A percentile compares a stretch with the other conserved stretches of the same genome.
These are phyloP conservation scores for Tachysurus vachellii DNA, from an alignment of 2,113 vertebrate genomes.

Conservation along the genomic window DNA sequence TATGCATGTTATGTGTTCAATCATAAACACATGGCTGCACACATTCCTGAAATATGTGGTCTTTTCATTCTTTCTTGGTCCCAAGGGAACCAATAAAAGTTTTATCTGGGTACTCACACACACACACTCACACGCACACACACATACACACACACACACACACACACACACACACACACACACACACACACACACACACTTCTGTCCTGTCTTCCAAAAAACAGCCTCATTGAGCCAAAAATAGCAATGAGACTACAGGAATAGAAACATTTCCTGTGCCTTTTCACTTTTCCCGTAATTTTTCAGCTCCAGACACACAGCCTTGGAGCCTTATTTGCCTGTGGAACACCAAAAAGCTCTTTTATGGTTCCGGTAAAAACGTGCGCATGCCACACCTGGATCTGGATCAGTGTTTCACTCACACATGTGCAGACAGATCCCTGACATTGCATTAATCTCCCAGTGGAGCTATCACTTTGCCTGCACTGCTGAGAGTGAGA, in stretches of 20 bases:
- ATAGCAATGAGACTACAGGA: constrained; percentile 41
- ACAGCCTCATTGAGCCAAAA: constrained; percentile 22
- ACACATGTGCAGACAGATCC: constrained; percentile 10
- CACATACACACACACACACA: background rate
- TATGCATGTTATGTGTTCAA: constrained; percentile 25
- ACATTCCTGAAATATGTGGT: constrained; percentile 43
- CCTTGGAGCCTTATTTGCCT: background rate
- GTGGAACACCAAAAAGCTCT: background rate
- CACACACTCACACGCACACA: background rate
- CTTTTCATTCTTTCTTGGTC: constrained; percentile 28
- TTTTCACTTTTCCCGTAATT: constrained; percentile 52
- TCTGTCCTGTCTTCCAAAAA: constrained; percentile 19
- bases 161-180: background rate
- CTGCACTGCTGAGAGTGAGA: background rate
- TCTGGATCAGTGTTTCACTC: constrained; percentile 11
- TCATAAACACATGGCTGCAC: constrained; percentile 38
- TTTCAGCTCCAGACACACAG: background rate
- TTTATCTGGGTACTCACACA: background rate
- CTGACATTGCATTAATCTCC: constrained; percentile 16
- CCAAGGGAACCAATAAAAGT: constrained; percentile 31
- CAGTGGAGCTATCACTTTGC: constrained; percentile 18
- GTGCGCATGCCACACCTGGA: background rate
- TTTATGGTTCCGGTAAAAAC: constrained; percentile 37
- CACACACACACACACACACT: background rate
- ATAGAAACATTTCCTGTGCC: constrained; percentile 49